Evolutionary conservation across 1,140 invertebrate genomes (phyloP).

Genomic region (Aphelinus certus): DNA sequence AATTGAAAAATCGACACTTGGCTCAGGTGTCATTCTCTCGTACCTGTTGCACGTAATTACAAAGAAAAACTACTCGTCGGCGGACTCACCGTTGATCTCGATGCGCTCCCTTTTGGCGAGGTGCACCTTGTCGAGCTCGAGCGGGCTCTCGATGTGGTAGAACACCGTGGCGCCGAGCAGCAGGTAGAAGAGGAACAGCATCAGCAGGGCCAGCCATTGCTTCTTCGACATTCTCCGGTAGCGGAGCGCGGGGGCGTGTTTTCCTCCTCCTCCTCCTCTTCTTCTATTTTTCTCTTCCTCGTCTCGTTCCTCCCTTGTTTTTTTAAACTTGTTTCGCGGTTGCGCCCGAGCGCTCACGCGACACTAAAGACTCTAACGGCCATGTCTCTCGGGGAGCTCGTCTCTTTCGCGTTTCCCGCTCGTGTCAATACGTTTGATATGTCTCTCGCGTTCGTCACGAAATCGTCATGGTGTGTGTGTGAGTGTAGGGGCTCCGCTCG

Average conservation of each 20-base stretch:
- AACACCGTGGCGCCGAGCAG: constrained; percentile 81
- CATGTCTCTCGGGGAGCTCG: too few species aligned
- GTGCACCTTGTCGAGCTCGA: constrained; percentile 70
- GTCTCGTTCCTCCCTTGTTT: too few species aligned
- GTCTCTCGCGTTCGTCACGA: constrained; percentile 31
- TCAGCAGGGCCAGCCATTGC: constrained; percentile 79
- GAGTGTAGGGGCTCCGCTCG: constrained; percentile 3
- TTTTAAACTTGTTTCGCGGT: too few species aligned
- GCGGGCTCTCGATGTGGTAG: constrained; percentile 77
- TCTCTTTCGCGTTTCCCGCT: too few species aligned
- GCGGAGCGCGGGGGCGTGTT: too few species aligned
- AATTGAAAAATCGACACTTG: too few species aligned
- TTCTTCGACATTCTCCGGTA: constrained; percentile 76
- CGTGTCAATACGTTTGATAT: not conserved
- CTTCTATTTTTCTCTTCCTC: too few species aligned
- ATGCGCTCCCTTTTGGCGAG: constrained; percentile 70
- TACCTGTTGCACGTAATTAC: too few species aligned
- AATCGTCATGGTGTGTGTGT: constrained; percentile 4
- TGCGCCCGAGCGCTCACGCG: too few species aligned
- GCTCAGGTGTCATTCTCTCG: too few species aligned
- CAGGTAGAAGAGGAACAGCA: constrained; percentile 79
- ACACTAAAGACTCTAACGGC: too few species aligned
- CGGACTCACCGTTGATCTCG: constrained; percentile 75
- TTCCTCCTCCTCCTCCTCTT: not conserved
- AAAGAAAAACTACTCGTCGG: too few species aligned